These are phyloP conservation scores for Corythaixoides concolor DNA, from an alignment of 2,113 vertebrate genomes.

Conservation along the genomic window DNA sequence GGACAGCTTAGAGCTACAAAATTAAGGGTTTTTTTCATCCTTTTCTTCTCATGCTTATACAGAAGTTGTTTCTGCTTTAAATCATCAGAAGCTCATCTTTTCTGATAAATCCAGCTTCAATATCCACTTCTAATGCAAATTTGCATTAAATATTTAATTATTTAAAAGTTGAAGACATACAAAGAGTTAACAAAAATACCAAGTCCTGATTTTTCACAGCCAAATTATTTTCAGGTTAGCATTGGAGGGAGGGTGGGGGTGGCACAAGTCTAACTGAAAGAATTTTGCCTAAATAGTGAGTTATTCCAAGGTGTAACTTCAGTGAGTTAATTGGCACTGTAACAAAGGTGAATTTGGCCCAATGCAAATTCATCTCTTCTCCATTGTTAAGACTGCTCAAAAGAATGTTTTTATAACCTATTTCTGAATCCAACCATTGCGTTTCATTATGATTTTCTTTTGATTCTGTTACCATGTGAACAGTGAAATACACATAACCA, in stretches of 20 bases:
- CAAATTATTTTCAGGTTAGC: constrained; percentile 15
- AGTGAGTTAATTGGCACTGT: constrained; percentile 43
- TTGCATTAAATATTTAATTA: constrained; percentile 6
- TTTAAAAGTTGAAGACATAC: neutral
- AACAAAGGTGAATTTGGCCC: constrained; percentile 47
- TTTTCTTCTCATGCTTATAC: constrained; percentile 35
- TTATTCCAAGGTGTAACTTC: constrained; percentile 1
- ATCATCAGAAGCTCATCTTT: constrained; percentile 13
- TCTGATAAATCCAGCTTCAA: neutral
- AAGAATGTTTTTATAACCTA: constrained; percentile 58
- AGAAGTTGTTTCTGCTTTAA: constrained; percentile 39
- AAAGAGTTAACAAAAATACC: constrained; percentile 9
- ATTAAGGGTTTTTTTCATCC: constrained; percentile 62
- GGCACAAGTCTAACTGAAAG: neutral
- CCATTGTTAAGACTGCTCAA: constrained; percentile 32
- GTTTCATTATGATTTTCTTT: constrained; percentile 68
- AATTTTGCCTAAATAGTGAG: constrained; percentile 37
- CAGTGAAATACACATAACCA: constrained; percentile 68
- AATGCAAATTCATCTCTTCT: constrained; percentile 17
- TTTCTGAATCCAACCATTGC: constrained; percentile 56
- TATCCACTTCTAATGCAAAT: constrained; percentile 34
- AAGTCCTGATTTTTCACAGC: neutral
- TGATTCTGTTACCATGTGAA: constrained; percentile 73
- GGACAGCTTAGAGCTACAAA: constrained; percentile 62
- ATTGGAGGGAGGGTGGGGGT: neutral